Evolutionary conservation across 2,888 invertebrate genomes (phyloP), one percentile per base, ranked within the genome.

Genomic region (Zonitis immaculata): DNA sequence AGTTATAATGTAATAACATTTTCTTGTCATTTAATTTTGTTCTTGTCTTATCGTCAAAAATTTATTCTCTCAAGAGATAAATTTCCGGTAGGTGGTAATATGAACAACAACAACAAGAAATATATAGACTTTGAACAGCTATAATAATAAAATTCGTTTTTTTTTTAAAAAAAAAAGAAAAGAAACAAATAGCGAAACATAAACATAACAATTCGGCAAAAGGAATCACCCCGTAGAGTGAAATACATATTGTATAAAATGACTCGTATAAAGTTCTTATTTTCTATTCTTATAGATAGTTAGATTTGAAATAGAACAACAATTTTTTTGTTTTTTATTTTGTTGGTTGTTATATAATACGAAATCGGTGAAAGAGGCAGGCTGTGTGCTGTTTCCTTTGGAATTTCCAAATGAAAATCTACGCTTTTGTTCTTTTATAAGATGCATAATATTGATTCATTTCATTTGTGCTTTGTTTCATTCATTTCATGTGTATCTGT

Each of bases 121-220:
- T 22, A 35, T 46, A 49, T 42, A 44, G 45, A 14, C 32, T 49
- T 53, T 28, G 53, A 53, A 53, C 49, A 42, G 45, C 49, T 30
- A 49, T 53, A 49, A 54, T 51, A 50, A 45, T 54, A 51, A 54
- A 54, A 53, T 43, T 46, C 49, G 11, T 42, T 30, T 45, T 25
- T 30, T 45, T 25, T 39, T 45, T 42, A 53, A 42, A 49, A 48
- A 27, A 44, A 54, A 50, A 47, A 44, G 39, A 18, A 35, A 1
- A 7, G 12, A 14, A 32, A 32, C 12, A 14, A 32, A 32, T 14
- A 32, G 14, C 12, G 30, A 12, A 50, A 47, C 54, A 50, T 54
- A 50, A 54, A 54, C 54, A 51, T 54, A 54, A 55, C 51, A 55
- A 55, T 55, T 55, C 48, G 46, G 49, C 12, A 22, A 22, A 20